Evolutionary conservation across 2,113 vertebrate genomes (phyloP).

Genomic region (Phylloscopus whistleri): DNA sequence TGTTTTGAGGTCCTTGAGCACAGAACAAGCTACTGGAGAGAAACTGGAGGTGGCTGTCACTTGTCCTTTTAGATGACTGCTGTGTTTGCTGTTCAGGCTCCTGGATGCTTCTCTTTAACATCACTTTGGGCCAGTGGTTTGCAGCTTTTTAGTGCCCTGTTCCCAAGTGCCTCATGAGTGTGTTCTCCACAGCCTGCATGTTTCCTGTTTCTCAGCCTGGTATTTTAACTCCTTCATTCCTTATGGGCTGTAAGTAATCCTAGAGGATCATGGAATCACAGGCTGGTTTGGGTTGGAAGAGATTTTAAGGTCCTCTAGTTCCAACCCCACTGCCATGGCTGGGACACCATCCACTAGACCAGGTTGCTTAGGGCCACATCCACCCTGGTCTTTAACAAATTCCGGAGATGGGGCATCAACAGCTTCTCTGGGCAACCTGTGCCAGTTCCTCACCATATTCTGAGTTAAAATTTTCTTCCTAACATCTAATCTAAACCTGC

Average conservation of each 20-base stretch:
- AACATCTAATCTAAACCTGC: neutral
- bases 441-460: neutral
- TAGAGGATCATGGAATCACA: neutral
- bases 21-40: neutral
- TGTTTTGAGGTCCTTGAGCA: neutral
- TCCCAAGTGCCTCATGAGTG: neutral
- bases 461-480: neutral
- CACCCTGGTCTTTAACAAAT: neutral
- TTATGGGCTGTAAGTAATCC: neutral
- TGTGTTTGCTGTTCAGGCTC: neutral
- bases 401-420: neutral
- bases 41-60: neutral
- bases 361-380: neutral
- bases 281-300: neutral
- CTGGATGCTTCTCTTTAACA: neutral
- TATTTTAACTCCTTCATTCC: neutral
- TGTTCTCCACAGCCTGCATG: neutral
- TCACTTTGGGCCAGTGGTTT: neutral
- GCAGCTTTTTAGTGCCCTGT: neutral
- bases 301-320: neutral
- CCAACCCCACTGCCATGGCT: neutral
- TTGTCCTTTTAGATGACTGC: neutral
- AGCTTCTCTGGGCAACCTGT: neutral
- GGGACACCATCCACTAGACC: neutral
- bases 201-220: neutral